Evolutionary conservation across 2,113 vertebrate species (phyloP).

Genomic region (Xyrauchen texanus): DNA sequence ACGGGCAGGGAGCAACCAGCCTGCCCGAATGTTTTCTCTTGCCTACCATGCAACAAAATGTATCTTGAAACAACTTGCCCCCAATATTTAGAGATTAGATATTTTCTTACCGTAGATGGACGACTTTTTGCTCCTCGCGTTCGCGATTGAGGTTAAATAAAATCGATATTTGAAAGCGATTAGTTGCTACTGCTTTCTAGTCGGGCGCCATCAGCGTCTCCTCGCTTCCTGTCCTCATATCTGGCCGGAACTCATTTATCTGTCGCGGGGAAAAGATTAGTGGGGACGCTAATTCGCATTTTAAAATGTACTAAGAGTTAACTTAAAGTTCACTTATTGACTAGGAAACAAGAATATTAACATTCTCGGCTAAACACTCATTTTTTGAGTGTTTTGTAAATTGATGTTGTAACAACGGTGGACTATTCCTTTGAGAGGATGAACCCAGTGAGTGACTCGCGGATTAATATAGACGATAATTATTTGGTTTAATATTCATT

Average conservation of each 20-base stretch:
- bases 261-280: constrained; percentile 5
- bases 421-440: constrained; percentile 71
- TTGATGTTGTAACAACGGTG: constrained; percentile 28
- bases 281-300: fast-evolving
- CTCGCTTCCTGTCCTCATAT: constrained; percentile 69
- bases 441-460: constrained; percentile 60
- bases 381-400: background rate
- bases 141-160: constrained; percentile 50
- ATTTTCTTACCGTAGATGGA: constrained; percentile 70
- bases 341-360: background rate
- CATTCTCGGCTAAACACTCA: background rate
- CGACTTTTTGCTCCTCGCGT: constrained; percentile 32
- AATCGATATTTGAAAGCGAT: constrained; percentile 59
- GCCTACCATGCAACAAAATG: background rate
- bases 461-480: constrained; percentile 64
- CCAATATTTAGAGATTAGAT: background rate
- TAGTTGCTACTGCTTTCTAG: constrained; percentile 75
- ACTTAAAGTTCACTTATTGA: fast-evolving
- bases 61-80: background rate
- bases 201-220: constrained; percentile 79
- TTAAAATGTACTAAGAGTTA: background rate
- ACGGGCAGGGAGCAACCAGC: constrained; percentile 57
- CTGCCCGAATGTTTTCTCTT: constrained; percentile 65
- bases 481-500: background rate
- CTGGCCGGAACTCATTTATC: constrained; percentile 77